These are phyloP conservation scores for Thymallus thymallus DNA, from an alignment of 2,113 vertebrate species.

Conservation along the genomic window DNA sequence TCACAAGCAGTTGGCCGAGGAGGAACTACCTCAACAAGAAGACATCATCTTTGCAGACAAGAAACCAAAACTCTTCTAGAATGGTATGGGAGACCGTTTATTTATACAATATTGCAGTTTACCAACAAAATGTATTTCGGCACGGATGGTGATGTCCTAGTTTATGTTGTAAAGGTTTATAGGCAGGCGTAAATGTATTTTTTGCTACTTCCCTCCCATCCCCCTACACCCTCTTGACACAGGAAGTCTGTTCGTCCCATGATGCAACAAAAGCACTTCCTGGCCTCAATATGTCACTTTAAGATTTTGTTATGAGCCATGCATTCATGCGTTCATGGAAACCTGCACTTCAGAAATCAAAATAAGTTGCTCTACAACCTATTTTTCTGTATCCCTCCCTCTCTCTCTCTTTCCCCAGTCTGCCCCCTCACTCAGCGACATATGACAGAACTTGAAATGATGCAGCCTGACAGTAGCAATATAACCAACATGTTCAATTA, in stretches of 20 bases:
- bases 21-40: conserved; percentile 29
- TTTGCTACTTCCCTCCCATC: not conserved
- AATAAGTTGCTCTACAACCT: not conserved
- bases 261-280: conserved; percentile 48
- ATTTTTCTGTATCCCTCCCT: not conserved
- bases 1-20: conserved; percentile 28
- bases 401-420: conserved; percentile 6
- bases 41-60: not conserved
- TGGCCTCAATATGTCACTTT: conserved; percentile 52
- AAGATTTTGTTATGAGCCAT: conserved; percentile 19
- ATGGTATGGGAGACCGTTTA: conserved; percentile 63
- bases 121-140: conserved; percentile 4
- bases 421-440: conserved; percentile 2
- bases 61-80: conserved; percentile 17
- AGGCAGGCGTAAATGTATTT: not conserved
- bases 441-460: not conserved
- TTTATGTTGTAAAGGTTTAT: not conserved
- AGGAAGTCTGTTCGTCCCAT: conserved; percentile 43
- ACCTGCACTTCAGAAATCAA: not conserved
- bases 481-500: too few species aligned
- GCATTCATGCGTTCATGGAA: conserved; percentile 28
- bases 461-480: not conserved
- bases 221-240: conserved; percentile 16
- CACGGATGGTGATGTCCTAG: not conserved
- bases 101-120: conserved; percentile 27